phyloP scores from a whole-genome alignment of 2,113 vertebrate genomes.

The Phylloscopus whistleri region DNA sequence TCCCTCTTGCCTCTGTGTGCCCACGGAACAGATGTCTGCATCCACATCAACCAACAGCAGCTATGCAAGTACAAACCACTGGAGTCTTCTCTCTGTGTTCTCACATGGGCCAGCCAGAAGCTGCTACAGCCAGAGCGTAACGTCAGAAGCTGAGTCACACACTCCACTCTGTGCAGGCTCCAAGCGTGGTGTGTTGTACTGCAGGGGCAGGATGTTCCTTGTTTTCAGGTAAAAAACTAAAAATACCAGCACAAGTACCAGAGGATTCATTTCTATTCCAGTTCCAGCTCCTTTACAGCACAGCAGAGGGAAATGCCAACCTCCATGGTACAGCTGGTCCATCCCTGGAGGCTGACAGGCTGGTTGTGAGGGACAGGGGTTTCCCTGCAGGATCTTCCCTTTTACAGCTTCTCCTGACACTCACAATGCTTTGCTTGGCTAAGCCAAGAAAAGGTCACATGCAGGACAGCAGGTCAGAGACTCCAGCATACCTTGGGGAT shows the following conservation, averaged over 20 bases:
- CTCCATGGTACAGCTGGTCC: neutral
- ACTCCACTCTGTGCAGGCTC: neutral
- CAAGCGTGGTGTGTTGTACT: fast-evolving
- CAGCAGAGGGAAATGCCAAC: neutral
- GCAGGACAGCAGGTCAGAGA: neutral
- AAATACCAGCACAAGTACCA: neutral
- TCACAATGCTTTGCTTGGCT: neutral
- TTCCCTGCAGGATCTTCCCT: neutral
- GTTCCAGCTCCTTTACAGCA: neutral
- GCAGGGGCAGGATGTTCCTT: neutral
- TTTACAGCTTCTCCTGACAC: neutral
- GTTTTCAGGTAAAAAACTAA: slow-evolving; percentile 20
- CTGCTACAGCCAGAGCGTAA: neutral
- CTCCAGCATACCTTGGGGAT: neutral
- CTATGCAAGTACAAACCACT: slow-evolving; percentile 32
- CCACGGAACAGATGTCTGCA: neutral
- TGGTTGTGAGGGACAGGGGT: neutral
- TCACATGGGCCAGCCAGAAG: neutral
- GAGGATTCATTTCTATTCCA: neutral
- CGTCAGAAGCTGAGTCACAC: neutral
- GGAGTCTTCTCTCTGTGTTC: neutral
- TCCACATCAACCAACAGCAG: neutral
- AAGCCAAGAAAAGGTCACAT: neutral
- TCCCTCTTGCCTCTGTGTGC: neutral
- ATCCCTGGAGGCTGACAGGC: neutral